A percentile compares a stretch with the other conserved stretches of the same genome.
Evolutionary conservation across 2,113 vertebrate species (phyloP).

Genomic region (Ploceus nigricollis): DNA sequence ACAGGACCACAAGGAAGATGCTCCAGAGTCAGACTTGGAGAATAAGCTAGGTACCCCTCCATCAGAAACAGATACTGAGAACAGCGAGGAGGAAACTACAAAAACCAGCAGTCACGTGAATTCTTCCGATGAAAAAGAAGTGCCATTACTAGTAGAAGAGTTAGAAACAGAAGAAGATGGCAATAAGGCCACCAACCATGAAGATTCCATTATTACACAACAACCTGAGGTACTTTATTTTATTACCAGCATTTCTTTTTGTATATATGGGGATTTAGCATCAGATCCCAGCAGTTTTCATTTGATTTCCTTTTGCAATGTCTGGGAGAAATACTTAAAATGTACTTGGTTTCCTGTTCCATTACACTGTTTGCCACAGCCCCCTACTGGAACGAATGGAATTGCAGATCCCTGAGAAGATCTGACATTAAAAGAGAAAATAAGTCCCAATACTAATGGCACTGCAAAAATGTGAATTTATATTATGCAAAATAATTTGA

Average conservation of each 20-base stretch:
- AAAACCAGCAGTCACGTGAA: not conserved
- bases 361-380: constrained; percentile 17
- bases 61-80: not conserved
- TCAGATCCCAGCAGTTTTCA: not conserved
- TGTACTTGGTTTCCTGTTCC: not conserved
- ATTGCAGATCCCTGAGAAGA: not conserved
- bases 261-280: not conserved
- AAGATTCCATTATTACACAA: not conserved
- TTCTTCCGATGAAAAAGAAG: not conserved
- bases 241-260: not conserved
- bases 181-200: not conserved
- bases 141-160: not conserved
- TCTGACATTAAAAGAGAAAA: not conserved
- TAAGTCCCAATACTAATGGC: not conserved
- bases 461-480: not conserved
- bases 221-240: constrained; percentile 43
- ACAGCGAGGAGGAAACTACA: not conserved
- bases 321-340: not conserved
- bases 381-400: constrained; percentile 42
- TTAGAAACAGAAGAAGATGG: not conserved
- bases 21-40: not conserved
- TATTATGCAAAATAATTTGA: not conserved
- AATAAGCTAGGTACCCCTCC: not conserved
- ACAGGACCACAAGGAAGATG: not conserved
- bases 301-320: not conserved